Conservation (phyloP, 2,113 vertebrate species). For the Python bivittatus region DNA sequence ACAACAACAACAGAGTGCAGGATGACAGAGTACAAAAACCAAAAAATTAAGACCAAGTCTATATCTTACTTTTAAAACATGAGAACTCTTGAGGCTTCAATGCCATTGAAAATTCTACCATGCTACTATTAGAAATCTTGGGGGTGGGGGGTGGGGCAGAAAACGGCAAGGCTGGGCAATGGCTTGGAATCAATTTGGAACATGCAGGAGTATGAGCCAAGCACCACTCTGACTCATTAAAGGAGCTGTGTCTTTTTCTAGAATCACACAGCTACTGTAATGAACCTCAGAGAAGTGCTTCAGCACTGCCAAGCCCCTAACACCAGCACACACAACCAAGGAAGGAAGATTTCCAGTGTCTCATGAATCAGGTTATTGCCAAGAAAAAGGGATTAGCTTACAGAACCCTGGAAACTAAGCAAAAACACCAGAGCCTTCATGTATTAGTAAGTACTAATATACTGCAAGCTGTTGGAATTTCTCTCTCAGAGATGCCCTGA, state of each 20-base stretch:
- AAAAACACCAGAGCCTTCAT: background rate
- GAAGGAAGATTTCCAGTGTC: background rate
- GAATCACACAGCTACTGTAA: background rate
- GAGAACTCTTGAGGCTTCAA: background rate
- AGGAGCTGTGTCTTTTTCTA: background rate
- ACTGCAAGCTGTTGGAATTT: too few species aligned
- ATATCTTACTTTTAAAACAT: background rate
- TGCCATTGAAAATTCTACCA: background rate
- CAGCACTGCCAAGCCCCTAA: background rate
- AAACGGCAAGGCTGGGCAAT: background rate
- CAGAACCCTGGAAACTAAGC: background rate
- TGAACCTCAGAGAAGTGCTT: background rate
- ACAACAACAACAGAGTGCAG: background rate
- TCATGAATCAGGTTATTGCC: background rate
- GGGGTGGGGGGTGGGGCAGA: background rate
- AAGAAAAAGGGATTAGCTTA: background rate
- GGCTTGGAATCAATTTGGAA: background rate
- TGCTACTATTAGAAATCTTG: background rate
- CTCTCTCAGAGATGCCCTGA: too few species aligned
- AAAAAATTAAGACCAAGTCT: background rate
- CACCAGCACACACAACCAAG: background rate
- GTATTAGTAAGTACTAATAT: background rate
- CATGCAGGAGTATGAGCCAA: background rate
- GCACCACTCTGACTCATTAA: background rate
- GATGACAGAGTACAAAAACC: too few species aligned